A percentile compares a stretch with the other conserved stretches of the same genome.
phyloP scores from a whole-genome alignment of 2,888 invertebrate genomes.

The Schrankia costaestrigalis region DNA sequence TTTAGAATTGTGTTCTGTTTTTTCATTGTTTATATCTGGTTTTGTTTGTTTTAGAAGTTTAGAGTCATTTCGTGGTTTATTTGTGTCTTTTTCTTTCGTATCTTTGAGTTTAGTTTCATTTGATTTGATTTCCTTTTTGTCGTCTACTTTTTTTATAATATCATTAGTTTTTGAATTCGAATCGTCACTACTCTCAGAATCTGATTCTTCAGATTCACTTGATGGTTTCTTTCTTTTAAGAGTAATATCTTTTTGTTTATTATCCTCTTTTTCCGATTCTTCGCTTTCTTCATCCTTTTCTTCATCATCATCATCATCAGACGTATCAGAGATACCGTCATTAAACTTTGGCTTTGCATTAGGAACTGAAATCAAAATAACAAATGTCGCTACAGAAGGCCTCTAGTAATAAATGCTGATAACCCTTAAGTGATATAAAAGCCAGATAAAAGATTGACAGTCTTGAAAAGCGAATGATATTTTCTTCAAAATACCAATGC shows the following conservation, averaged over 20 bases:
- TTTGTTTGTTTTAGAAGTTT: not conserved
- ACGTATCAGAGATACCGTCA: conserved; percentile 66
- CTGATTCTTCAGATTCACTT: not conserved
- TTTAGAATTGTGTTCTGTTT: conserved; percentile 5
- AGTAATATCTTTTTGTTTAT: conserved; percentile 8
- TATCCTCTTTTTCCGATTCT: conserved; percentile 19
- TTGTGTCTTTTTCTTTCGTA: conserved; percentile 4
- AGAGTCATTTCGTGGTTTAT: conserved; percentile 1
- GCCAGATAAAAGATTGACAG: too few species aligned
- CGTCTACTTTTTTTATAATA: conserved; percentile 5
- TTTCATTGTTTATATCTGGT: too few species aligned
- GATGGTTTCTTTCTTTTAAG: not conserved
- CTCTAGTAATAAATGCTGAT: too few species aligned
- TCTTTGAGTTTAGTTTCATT: conserved; percentile 3
- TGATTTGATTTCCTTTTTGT: conserved; percentile 2
- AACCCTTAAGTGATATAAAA: too few species aligned
- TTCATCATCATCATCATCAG: conserved; percentile 50
- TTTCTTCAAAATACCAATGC: too few species aligned
- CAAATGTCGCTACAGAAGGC: too few species aligned
- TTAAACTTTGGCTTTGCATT: conserved; percentile 63
- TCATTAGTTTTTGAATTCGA: conserved; percentile 7
- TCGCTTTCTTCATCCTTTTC: conserved; percentile 17
- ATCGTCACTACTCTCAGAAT: conserved; percentile 1
- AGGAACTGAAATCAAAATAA: conserved; percentile 55
- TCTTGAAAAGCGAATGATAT: too few species aligned